Evolutionary conservation across 2,113 vertebrate genomes (phyloP).

Genomic region (Monopterus albus): DNA sequence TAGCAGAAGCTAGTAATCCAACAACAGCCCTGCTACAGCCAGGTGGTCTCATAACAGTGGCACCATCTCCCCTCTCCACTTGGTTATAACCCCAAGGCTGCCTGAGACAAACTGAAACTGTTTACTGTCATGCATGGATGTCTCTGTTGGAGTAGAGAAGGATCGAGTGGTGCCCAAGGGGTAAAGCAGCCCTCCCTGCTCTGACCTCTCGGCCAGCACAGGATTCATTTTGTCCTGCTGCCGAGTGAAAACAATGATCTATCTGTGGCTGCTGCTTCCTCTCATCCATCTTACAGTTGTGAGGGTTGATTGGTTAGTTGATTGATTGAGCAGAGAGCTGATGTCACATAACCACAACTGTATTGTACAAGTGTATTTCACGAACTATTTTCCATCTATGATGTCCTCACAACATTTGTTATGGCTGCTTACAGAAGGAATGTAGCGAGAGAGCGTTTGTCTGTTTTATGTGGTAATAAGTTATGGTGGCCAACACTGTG

Average conservation of each 20-base stretch:
- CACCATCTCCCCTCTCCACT: conserved; percentile 3
- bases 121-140: conserved; percentile 59
- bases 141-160: conserved; percentile 33
- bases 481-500: background rate
- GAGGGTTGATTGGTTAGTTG: conserved; percentile 25
- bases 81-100: conserved; percentile 42
- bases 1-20: background rate
- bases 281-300: conserved; percentile 58
- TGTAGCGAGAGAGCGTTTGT: background rate
- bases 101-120: conserved; percentile 46
- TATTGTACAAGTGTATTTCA: conserved; percentile 37
- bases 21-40: conserved; percentile 3
- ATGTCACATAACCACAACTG: conserved; percentile 37
- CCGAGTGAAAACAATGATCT: conserved; percentile 63
- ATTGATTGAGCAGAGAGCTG: conserved; percentile 26
- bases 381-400: conserved; percentile 16
- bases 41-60: conserved; percentile 38
- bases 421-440: background rate
- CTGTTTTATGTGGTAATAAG: background rate
- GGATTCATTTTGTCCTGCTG: conserved; percentile 56
- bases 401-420: background rate
- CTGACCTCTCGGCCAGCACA: conserved; percentile 59
- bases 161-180: conserved; percentile 53
- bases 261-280: conserved; percentile 65
- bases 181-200: conserved; percentile 38